Base-by-base conservation (phyloP, 2,797 vertebrate genomes). In the Protosalanx chinensis region DNA sequence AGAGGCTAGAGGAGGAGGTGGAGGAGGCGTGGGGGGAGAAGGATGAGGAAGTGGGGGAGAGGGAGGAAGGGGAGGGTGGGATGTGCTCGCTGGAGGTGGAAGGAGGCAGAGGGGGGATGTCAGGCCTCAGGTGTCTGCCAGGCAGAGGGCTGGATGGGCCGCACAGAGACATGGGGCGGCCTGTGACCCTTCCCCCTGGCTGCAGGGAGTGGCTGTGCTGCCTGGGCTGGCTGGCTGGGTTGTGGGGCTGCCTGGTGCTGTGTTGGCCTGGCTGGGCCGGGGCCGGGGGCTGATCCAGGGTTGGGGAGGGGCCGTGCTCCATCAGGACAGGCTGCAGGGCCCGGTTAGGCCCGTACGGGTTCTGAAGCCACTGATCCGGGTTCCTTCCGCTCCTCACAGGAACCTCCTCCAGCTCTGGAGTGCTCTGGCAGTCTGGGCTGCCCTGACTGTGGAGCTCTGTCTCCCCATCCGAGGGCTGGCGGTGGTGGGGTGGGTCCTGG, bases 131-230 rank as follows among this genome's bases (percentile, higher is more conserved):
- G 62, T 92, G 91, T 62, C 91, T 90, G 8, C 88, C 86, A 0
- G 93, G 93, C 85, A 95, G 85, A 10, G 96, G 95, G 66, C 95
- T 96, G 6, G 92, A 91, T n/a, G 96, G 92, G 27, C 93, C 93
- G 1, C 94, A 93, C 64, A 93, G 92, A 41, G 91, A 88, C 0
- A 88, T 91, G 35, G 88, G 74, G 83, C 94, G 93, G 53, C 85
- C 69, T 59, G 89, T 89, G 0, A 75, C 72, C 81, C 94, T 92
- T 71, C 84, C 41, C 3, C 88, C 91, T 0, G 91, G 62, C 77
- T 94, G 96, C n/a, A 90, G 79, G 1, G 95, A 94, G 74, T 93
- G 94, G 85, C 95, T 90, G 72, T 95, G 96, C 73, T 95, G 96
- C 62, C 91, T 95, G 61, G 93, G 95, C 85, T 96, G 96, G 75